Conservation (phyloP, 2,797 vertebrate species). For the Erethizon dorsatum region DNA sequence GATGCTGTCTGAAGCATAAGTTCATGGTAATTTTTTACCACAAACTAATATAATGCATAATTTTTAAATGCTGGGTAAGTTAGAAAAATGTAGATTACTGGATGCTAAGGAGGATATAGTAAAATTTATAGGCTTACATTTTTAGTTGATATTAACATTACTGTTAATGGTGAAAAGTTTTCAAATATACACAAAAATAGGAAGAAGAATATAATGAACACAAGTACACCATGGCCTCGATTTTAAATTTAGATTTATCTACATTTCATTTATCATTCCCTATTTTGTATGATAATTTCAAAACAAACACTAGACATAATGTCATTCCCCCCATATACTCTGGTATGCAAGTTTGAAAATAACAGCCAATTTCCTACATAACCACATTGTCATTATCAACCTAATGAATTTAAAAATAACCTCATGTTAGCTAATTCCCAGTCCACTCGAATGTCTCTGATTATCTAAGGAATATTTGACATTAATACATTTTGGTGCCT, state of each 20-base stretch:
- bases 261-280: neutral
- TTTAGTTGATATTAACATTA: neutral
- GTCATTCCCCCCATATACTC: neutral
- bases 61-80: neutral
- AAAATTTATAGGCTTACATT: neutral
- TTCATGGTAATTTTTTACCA: neutral
- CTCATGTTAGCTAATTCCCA: neutral
- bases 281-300: constrained; percentile 47
- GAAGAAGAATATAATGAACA: neutral
- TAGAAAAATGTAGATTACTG: neutral
- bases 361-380: neutral
- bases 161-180: constrained; percentile 1
- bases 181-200: neutral
- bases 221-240: constrained; percentile 4
- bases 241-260: neutral
- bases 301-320: neutral
- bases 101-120: neutral
- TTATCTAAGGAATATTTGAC: constrained; percentile 8
- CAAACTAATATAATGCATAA: neutral
- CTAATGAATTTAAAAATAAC: neutral
- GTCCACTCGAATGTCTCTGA: neutral
- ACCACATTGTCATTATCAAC: neutral
- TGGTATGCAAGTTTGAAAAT: neutral
- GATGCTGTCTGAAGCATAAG: neutral
- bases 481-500: neutral